These are phyloP conservation scores for Eilema depressum DNA, from an alignment of 2,888 invertebrate species.

Conservation along the genomic window DNA sequence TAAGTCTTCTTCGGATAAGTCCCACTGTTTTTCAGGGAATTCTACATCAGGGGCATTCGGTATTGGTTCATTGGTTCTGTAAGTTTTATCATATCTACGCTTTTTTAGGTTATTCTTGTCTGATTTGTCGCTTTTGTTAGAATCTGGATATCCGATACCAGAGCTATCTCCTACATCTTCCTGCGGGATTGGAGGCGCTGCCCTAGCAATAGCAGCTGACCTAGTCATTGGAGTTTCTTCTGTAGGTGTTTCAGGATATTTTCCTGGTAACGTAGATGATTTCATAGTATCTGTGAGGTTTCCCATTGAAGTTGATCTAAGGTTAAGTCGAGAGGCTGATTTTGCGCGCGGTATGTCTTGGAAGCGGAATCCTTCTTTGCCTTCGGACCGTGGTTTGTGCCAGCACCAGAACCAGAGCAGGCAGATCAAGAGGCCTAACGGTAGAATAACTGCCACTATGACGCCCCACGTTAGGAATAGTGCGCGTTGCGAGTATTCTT, in stretches of 20 bases:
- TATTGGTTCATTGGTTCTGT: conserved; percentile 94
- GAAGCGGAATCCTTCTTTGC: conserved; percentile 87
- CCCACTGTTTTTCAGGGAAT: conserved; percentile 94
- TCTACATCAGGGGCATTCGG: conserved; percentile 91
- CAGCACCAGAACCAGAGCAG: conserved; percentile 89
- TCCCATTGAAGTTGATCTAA: conserved; percentile 84
- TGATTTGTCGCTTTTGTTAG: conserved; percentile 84
- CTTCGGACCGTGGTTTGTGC: conserved; percentile 86
- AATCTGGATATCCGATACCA: conserved; percentile 84
- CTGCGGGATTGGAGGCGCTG: conserved; percentile 71
- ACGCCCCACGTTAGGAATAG: conserved; percentile 92
- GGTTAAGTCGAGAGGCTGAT: conserved; percentile 87
- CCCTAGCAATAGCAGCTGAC: conserved; percentile 58
- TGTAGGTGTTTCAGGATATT: conserved; percentile 74
- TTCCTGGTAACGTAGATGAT: conserved; percentile 75
- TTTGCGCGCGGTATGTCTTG: conserved; percentile 86
- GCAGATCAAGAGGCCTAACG: conserved; percentile 88
- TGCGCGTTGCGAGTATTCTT: conserved; percentile 90
- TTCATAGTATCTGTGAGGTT: conserved; percentile 84
- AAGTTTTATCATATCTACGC: conserved; percentile 93
- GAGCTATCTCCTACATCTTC: conserved; percentile 79
- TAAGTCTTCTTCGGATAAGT: conserved; percentile 90
- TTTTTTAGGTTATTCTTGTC: conserved; percentile 88
- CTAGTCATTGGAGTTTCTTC: conserved; percentile 70
- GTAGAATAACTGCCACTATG: conserved; percentile 91